Conservation (phyloP, 2,797 vertebrate species). For the Pelochelys cantorii region DNA sequence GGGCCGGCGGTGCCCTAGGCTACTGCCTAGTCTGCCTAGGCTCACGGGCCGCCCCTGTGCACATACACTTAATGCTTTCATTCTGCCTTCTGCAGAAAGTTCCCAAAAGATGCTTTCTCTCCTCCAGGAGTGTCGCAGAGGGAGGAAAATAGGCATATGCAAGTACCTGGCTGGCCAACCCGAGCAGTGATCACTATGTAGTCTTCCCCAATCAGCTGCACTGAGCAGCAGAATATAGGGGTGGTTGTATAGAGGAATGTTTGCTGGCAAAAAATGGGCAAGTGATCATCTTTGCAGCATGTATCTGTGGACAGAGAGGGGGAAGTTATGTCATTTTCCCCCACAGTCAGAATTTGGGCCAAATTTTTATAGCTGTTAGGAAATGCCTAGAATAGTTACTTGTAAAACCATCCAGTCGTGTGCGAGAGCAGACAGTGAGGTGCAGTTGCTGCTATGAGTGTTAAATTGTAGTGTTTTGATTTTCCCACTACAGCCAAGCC, state of each 20-base stretch:
- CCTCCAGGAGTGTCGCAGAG: neutral
- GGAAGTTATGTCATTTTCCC: neutral
- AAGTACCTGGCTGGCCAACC: neutral
- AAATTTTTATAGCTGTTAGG: neutral
- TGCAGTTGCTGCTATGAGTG: neutral
- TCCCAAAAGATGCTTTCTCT: neutral
- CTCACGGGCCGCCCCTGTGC: too few species aligned
- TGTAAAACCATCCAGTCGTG: fast-evolving
- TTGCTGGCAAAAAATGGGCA: neutral
- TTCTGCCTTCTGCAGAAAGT: neutral
- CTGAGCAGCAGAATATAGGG: fast-evolving
- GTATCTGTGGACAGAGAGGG: neutral
- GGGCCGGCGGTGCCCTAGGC: too few species aligned
- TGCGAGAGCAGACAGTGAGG: neutral
- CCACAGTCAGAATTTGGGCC: neutral
- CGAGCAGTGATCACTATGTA: neutral
- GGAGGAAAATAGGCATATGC: neutral
- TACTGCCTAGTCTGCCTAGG: too few species aligned
- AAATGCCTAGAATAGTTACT: neutral
- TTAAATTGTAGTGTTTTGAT: neutral
- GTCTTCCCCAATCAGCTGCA: neutral
- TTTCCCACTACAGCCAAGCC: conserved; percentile 88
- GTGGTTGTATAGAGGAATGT: neutral
- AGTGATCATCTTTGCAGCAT: neutral
- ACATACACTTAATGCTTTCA: fast-evolving